phyloP scores from a whole-genome alignment of 2,888 invertebrate species.

The Drosophila ezoana region DNA sequence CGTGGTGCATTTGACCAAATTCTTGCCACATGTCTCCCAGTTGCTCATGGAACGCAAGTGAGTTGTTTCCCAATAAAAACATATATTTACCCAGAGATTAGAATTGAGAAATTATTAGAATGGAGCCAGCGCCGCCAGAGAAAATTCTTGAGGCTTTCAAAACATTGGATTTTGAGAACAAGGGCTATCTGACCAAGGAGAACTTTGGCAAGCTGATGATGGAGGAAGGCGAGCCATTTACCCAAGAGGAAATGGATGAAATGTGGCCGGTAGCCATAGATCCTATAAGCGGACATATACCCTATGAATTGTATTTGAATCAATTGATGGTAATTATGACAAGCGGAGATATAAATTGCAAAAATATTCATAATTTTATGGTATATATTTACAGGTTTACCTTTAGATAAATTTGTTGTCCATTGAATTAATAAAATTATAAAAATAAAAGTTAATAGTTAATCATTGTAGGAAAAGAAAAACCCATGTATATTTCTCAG shows the following conservation, averaged over 20 bases:
- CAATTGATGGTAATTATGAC: constrained; percentile 89
- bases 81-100: neutral
- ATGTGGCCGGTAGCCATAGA: constrained; percentile 95
- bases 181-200: constrained; percentile 91
- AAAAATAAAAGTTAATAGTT: neutral
- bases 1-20: constrained; percentile 90
- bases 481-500: too few relatives aligned
- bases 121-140: constrained; percentile 94
- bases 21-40: constrained; percentile 92
- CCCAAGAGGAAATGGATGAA: constrained; percentile 95
- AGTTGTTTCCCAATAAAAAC: constrained; percentile 16
- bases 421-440: neutral
- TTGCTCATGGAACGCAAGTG: constrained; percentile 93
- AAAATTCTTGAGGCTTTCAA: constrained; percentile 93
- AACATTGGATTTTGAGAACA: constrained; percentile 91
- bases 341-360: rapidly evolving
- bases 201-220: constrained; percentile 91
- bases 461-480: too few relatives aligned
- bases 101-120: constrained; percentile 85
- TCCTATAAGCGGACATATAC: constrained; percentile 91
- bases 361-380: rapidly evolving
- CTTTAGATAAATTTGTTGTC: constrained; percentile 19
- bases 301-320: constrained; percentile 95
- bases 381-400: constrained; percentile 50
- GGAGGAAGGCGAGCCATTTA: constrained; percentile 96